A percentile compares a stretch with the other conserved stretches of the same genome.
These are phyloP conservation scores for Dinothrombium tinctorium DNA, from an alignment of 1,140 invertebrate genomes.

Conservation along the genomic window DNA sequence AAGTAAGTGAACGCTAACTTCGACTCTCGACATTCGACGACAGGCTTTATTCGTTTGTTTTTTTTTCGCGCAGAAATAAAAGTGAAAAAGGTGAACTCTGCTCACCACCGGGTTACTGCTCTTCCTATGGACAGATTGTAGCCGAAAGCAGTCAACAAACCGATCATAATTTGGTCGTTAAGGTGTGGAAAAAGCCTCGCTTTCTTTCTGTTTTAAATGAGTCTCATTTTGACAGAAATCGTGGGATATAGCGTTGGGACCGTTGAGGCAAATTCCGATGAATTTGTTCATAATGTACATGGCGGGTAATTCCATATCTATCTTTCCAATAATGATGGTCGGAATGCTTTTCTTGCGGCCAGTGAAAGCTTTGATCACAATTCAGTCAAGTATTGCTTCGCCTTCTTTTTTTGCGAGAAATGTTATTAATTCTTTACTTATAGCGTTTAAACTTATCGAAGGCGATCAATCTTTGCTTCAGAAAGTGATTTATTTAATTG, in stretches of 20 bases:
- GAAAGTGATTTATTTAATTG: conserved; percentile 81
- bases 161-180: conserved; percentile 61
- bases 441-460: conserved; percentile 71
- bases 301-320: conserved; percentile 95
- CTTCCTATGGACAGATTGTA: background rate
- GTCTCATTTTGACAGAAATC: conserved; percentile 35
- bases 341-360: conserved; percentile 91
- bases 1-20: background rate
- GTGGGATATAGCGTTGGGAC: conserved; percentile 88
- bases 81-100: background rate
- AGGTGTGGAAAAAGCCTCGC: conserved; percentile 20
- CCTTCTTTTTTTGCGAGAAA: background rate
- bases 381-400: conserved; percentile 45
- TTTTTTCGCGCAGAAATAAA: background rate
- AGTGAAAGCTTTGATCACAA: conserved; percentile 74
- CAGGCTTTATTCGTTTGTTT: background rate
- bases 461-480: conserved; percentile 61
- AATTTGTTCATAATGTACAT: conserved; percentile 99
- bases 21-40: background rate
- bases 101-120: conserved; percentile 1
- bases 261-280: conserved; percentile 84
- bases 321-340: conserved; percentile 99
- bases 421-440: conserved; percentile 3
- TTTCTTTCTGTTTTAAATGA: conserved; percentile 14
- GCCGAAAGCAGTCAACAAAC: conserved; percentile 21